Conservation (phyloP, 1,140 invertebrate genomes). For the Diorhabda elongata region DNA sequence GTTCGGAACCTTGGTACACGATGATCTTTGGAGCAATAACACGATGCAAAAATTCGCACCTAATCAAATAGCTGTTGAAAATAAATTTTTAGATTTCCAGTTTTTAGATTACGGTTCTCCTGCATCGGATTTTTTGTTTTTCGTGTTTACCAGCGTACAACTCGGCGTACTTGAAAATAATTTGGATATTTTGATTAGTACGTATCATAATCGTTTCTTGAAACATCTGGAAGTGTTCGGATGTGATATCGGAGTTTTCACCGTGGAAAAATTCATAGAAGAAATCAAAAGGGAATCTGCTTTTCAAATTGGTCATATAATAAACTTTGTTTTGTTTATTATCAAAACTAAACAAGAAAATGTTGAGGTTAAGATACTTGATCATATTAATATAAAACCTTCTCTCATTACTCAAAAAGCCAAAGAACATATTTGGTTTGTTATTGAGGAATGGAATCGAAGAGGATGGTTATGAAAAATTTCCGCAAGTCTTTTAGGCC, state of each 20-base stretch:
- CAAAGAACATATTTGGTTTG: conserved; percentile 5
- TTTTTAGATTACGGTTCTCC: conserved; percentile 51
- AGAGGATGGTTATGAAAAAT: conserved; percentile 12
- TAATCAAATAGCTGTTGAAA: conserved; percentile 42
- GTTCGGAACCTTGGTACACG: conserved; percentile 53
- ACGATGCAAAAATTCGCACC: conserved; percentile 46
- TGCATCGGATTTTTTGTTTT: conserved; percentile 53
- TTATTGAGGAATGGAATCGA: neutral
- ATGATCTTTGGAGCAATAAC: conserved; percentile 63
- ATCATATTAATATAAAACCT: neutral
- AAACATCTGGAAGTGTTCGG: conserved; percentile 17
- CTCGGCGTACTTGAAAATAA: conserved; percentile 40
- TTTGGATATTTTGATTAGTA: conserved; percentile 46
- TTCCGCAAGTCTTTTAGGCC: too few relatives aligned
- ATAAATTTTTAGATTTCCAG: conserved; percentile 64
- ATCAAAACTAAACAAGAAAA: neutral
- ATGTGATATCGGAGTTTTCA: conserved; percentile 12
- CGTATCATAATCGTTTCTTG: conserved; percentile 46
- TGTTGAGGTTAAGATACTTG: neutral
- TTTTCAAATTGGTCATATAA: conserved; percentile 16
- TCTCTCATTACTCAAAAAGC: neutral
- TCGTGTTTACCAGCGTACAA: conserved; percentile 51
- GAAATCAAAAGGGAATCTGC: conserved; percentile 21
- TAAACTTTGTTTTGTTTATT: conserved; percentile 1
- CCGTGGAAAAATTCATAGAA: conserved; percentile 11